Conservation (phyloP, 2,888 invertebrate species). For the Troides oblongomaculatus region DNA sequence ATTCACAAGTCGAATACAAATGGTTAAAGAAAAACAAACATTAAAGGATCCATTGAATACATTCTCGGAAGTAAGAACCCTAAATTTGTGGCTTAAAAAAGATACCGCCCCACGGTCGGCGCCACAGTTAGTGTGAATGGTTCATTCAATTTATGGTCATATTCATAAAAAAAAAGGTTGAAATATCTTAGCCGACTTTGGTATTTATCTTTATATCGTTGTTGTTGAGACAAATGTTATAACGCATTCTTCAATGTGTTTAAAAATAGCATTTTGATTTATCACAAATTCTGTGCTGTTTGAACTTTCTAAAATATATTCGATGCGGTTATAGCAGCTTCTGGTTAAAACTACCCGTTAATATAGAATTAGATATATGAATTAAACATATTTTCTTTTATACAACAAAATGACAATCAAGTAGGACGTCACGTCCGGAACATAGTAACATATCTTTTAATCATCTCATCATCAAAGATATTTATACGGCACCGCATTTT, state of each 20-base stretch:
- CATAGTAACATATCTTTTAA: no score
- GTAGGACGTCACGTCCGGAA: no score
- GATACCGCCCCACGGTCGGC: constrained; percentile 28
- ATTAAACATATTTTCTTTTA: neutral
- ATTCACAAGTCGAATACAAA: constrained; percentile 21
- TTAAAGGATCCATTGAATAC: constrained; percentile 31
- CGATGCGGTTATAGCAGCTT: neutral
- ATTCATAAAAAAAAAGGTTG: constrained; percentile 25
- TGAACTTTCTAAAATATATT: neutral
- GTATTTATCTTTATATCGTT: neutral
- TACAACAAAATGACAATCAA: neutral
- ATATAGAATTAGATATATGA: neutral
- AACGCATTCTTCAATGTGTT: neutral
- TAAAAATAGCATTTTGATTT: neutral
- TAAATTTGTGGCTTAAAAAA: constrained; percentile 28
- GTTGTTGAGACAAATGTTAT: neutral
- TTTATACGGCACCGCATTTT: no score
- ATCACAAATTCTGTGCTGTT: neutral
- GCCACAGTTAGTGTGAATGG: constrained; percentile 38
- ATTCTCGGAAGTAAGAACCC: constrained; percentile 50
- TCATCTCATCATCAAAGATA: no score
- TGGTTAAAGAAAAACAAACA: constrained; percentile 31
- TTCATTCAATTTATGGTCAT: constrained; percentile 29
- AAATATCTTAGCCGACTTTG: constrained; percentile 3
- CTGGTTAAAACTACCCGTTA: neutral